Percentiles rank a stretch among this genome's conserved stretches.
phyloP scores from a whole-genome alignment of 2,888 invertebrate species.

The Leptinotarsa tumamoca region DNA sequence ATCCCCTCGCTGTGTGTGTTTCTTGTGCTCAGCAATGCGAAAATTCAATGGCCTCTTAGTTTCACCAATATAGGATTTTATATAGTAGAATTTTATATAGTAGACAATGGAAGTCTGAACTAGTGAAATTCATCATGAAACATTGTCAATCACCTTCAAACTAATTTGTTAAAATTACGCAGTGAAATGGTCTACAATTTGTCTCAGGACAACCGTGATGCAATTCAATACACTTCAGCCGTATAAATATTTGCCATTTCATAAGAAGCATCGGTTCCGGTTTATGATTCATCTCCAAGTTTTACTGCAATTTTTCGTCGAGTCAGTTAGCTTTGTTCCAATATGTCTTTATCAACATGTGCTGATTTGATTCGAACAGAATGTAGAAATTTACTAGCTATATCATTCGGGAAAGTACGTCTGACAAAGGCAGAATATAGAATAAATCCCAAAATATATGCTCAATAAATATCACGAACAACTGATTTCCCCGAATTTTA shows the following conservation, averaged over 20 bases:
- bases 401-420: conserved; percentile 9
- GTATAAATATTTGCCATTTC: conserved; percentile 19
- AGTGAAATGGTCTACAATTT: neutral
- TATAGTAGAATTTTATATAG: too few relatives aligned
- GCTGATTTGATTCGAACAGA: conserved; percentile 12
- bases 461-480: conserved; percentile 17
- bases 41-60: too few relatives aligned
- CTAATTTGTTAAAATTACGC: too few relatives aligned
- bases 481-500: neutral
- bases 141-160: too few relatives aligned
- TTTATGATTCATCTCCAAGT: conserved; percentile 19
- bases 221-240: conserved; percentile 7
- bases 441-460: conserved; percentile 6
- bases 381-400: conserved; percentile 12
- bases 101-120: too few relatives aligned
- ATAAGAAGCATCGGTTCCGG: conserved; percentile 7
- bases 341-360: conserved; percentile 19
- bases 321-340: conserved; percentile 15
- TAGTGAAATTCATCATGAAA: too few relatives aligned
- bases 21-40: too few relatives aligned
- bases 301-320: conserved; percentile 18
- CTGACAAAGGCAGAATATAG: neutral
- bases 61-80: too few relatives aligned
- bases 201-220: neutral
- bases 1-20: too few relatives aligned